Evolutionary conservation across 2,113 vertebrate species (phyloP).

Genomic region (Syngnathoides biaculeatus): DNA sequence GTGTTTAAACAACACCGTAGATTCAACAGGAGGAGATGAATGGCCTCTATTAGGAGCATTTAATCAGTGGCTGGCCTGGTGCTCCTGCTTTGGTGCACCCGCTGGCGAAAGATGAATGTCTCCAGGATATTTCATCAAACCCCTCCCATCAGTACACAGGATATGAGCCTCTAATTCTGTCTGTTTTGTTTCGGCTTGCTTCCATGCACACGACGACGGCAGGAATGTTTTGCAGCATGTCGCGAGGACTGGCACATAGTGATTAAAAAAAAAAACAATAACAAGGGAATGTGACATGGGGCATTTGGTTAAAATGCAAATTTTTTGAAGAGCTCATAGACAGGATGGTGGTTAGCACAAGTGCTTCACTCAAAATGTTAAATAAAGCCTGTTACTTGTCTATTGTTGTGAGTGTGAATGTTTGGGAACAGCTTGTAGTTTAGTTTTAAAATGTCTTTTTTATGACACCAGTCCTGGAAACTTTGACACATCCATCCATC

Average conservation of each 20-base stretch:
- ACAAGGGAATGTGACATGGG: neutral
- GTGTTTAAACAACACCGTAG: slow-evolving; percentile 61
- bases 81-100: slow-evolving; percentile 61
- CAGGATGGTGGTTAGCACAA: too few relatives aligned
- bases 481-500: too few relatives aligned
- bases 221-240: slow-evolving; percentile 37
- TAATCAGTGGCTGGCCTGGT: slow-evolving; percentile 76
- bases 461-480: too few relatives aligned
- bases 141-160: slow-evolving; percentile 56
- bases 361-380: too few relatives aligned
- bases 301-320: neutral
- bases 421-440: too few relatives aligned
- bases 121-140: slow-evolving; percentile 71
- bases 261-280: neutral
- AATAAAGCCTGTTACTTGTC: too few relatives aligned
- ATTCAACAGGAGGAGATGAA: slow-evolving; percentile 69
- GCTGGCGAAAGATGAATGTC: slow-evolving; percentile 72
- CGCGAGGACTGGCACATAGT: slow-evolving; percentile 10
- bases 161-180: slow-evolving; percentile 63
- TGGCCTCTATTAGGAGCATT: slow-evolving; percentile 77
- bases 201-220: slow-evolving; percentile 48
- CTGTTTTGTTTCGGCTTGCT: slow-evolving; percentile 48
- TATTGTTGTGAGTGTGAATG: too few relatives aligned
- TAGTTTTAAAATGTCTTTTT: too few relatives aligned
- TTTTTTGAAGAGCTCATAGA: too few relatives aligned